Conservation (phyloP, 1,140 invertebrate genomes). For the Trialeurodes vaporariorum region DNA sequence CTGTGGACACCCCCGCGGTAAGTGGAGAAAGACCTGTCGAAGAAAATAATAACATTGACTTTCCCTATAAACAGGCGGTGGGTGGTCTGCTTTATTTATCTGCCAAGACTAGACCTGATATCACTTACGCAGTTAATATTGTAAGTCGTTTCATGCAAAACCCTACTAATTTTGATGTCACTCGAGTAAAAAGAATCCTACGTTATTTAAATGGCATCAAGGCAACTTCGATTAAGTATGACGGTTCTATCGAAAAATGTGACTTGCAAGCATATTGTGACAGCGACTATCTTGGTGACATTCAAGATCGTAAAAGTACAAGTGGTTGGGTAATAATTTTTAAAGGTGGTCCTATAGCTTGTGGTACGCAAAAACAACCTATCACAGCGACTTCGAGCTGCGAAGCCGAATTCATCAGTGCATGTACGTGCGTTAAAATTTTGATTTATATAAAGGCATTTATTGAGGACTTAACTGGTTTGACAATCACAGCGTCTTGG, state of each 20-base stretch:
- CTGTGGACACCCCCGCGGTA: not conserved
- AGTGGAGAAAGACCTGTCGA: not conserved
- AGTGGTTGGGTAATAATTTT: slow-evolving; percentile 17
- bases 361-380: slow-evolving; percentile 16
- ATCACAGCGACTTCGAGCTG: slow-evolving; percentile 12
- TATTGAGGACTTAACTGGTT: slow-evolving; percentile 4
- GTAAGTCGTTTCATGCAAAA: slow-evolving; percentile 17
- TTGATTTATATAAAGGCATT: slow-evolving; percentile 18
- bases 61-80: slow-evolving; percentile 26
- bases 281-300: slow-evolving; percentile 12
- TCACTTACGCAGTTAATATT: slow-evolving; percentile 15
- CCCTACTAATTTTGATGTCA: slow-evolving; percentile 23
- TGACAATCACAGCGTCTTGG: not conserved
- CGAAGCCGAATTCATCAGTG: slow-evolving; percentile 18
- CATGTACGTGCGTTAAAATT: slow-evolving; percentile 18
- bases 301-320: slow-evolving; percentile 9
- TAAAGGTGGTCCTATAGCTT: slow-evolving; percentile 15
- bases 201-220: slow-evolving; percentile 29
- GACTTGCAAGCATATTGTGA: slow-evolving; percentile 14
- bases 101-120: slow-evolving; percentile 22
- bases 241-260: slow-evolving; percentile 1
- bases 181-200: slow-evolving; percentile 27
- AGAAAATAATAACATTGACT: not conserved
- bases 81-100: slow-evolving; percentile 22
- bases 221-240: slow-evolving; percentile 16